These are phyloP conservation scores for Ceyx margarethae DNA, from an alignment of 2,113 vertebrate species.

Conservation along the genomic window DNA sequence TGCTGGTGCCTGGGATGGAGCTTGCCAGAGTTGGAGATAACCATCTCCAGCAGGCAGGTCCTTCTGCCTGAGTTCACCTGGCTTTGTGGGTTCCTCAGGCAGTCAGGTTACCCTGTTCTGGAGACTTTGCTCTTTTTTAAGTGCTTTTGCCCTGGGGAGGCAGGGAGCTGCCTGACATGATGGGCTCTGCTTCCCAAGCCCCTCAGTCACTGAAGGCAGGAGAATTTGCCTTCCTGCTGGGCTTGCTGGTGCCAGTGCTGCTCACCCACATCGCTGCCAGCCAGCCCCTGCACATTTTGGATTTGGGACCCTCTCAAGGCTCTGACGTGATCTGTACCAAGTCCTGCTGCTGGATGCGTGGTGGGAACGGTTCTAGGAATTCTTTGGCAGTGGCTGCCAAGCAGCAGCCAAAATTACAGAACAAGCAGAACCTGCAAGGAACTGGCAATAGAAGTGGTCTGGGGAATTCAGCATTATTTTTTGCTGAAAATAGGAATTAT, in stretches of 20 bases:
- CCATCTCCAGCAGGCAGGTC: background rate
- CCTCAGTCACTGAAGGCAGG: background rate
- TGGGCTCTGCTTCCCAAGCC: background rate
- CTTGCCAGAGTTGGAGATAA: background rate
- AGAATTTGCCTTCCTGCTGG: background rate
- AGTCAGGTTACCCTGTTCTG: background rate
- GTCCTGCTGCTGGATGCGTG: background rate
- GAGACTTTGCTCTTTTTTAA: background rate
- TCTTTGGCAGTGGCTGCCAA: background rate
- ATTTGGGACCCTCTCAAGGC: background rate
- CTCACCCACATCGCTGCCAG: background rate
- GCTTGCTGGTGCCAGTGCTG: background rate
- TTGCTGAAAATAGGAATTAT: background rate
- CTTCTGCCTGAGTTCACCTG: background rate
- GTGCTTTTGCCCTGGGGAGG: background rate
- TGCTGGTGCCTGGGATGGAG: background rate
- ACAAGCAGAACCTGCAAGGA: background rate
- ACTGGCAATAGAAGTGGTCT: background rate
- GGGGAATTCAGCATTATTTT: background rate
- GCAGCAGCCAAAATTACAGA: slow-evolving; percentile 14
- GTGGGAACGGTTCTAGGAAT: background rate
- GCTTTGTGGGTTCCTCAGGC: background rate
- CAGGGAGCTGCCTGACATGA: background rate
- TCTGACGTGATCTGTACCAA: background rate
- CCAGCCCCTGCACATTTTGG: background rate